Conservation (phyloP, 2,888 invertebrate genomes). For the Acrobasis consociella region DNA sequence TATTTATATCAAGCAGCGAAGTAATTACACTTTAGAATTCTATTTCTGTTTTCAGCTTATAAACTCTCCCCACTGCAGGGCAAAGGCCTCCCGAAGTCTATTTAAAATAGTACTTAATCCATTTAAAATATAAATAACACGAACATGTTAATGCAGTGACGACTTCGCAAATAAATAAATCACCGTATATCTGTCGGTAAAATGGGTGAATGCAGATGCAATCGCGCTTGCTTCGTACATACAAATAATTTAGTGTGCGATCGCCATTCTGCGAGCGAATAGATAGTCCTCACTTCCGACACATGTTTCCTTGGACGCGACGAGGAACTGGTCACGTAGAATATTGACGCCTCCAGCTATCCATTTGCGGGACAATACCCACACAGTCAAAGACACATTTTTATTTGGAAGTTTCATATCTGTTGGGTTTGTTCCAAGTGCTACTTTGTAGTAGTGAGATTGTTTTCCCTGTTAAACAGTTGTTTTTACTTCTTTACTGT, state of each 20-base stretch:
- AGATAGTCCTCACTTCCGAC: slow-evolving; percentile 81
- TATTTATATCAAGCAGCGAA: no score
- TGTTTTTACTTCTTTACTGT: no score
- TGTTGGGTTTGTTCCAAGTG: slow-evolving; percentile 17
- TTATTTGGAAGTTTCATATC: slow-evolving; percentile 46
- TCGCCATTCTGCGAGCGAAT: slow-evolving; percentile 76
- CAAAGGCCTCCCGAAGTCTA: no score
- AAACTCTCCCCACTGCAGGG: no score
- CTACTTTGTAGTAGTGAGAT: slow-evolving; percentile 5
- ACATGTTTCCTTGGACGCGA: slow-evolving; percentile 77
- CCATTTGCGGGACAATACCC: slow-evolving; percentile 68
- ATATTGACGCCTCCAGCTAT: slow-evolving; percentile 80
- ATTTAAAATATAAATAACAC: slow-evolving; percentile 7
- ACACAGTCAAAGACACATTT: slow-evolving; percentile 55
- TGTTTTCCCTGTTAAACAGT: neutral
- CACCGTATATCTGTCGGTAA: slow-evolving; percentile 29
- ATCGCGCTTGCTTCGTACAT: slow-evolving; percentile 47
- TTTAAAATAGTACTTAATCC: neutral
- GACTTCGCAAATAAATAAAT: slow-evolving; percentile 31
- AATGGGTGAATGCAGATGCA: slow-evolving; percentile 34
- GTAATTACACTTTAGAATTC: no score
- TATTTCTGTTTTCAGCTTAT: no score
- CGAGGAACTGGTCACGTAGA: slow-evolving; percentile 79
- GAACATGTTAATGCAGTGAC: slow-evolving; percentile 11
- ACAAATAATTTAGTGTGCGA: slow-evolving; percentile 71